A percentile compares a stretch with the other conserved stretches of the same genome.
These are phyloP conservation scores for Sebastes schlegelii DNA, from an alignment of 2,113 vertebrate genomes.

Conservation along the genomic window DNA sequence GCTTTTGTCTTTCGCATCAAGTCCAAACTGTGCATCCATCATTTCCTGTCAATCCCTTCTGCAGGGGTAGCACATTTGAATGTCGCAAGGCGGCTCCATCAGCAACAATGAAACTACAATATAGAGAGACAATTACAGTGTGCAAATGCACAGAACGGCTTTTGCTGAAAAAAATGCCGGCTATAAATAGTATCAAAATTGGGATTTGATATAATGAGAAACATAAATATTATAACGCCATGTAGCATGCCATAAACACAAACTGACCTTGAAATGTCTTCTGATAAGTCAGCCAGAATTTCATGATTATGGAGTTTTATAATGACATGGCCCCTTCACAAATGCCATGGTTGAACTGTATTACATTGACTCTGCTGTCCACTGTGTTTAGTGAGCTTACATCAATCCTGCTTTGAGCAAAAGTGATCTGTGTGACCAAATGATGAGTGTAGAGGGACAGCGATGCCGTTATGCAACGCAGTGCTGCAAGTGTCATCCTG, in stretches of 20 bases:
- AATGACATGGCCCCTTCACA: conserved; percentile 7
- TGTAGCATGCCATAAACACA: too few species aligned
- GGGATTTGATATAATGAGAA: too few species aligned
- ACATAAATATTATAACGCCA: too few species aligned
- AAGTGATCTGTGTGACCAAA: conserved; percentile 64
- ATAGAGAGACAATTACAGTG: too few species aligned
- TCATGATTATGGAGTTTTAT: conserved; percentile 24
- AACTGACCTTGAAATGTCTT: too few species aligned
- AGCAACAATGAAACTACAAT: too few species aligned
- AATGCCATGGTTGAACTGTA: conserved; percentile 19
- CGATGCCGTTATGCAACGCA: conserved; percentile 54
- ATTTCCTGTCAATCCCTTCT: conserved; percentile 8
- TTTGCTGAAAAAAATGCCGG: too few species aligned
- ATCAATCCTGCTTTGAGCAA: conserved; percentile 57
- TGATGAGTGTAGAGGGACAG: conserved; percentile 50
- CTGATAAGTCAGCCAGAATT: neutral
- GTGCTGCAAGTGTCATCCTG: conserved; percentile 60
- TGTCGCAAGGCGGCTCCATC: neutral
- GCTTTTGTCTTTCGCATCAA: conserved; percentile 5
- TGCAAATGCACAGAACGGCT: too few species aligned
- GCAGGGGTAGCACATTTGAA: conserved; percentile 16
- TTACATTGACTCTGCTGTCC: conserved; percentile 26
- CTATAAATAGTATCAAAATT: too few species aligned
- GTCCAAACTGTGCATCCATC: conserved; percentile 4
- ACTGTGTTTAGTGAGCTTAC: conserved; percentile 48